Evolutionary conservation across 2,797 vertebrate species (phyloP).

Genomic region (Choloepus didactylus): DNA sequence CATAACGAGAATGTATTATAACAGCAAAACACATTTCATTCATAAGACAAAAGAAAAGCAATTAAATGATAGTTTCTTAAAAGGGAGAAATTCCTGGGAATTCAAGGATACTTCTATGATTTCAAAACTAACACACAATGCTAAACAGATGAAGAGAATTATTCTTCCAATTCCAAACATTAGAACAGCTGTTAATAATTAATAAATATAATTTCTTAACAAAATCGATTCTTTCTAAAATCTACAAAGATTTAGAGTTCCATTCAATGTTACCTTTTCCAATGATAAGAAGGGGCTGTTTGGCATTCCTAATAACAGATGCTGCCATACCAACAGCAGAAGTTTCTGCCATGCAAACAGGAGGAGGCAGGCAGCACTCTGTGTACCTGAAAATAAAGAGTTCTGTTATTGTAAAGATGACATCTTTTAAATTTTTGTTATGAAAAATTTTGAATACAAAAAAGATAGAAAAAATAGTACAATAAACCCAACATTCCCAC

Average conservation of each 20-base stretch:
- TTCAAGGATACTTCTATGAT: not conserved
- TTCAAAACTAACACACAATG: slow-evolving; percentile 50
- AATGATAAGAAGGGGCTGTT: slow-evolving; percentile 94
- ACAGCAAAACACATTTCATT: slow-evolving; percentile 1
- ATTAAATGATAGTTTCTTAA: not conserved
- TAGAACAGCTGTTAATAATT: not conserved
- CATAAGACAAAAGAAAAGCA: slow-evolving; percentile 6
- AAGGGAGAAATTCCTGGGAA: not conserved
- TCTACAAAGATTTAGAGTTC: not conserved
- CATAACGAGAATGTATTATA: not conserved
- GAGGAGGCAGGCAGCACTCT: slow-evolving; percentile 92
- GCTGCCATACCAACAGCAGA: slow-evolving; percentile 88
- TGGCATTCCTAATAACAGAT: slow-evolving; percentile 89
- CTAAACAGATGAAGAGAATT: not conserved
- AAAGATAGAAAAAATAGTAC: not conserved
- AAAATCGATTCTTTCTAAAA: not conserved
- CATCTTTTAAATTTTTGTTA: not conserved
- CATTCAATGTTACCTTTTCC: slow-evolving; percentile 93
- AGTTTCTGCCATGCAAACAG: slow-evolving; percentile 90
- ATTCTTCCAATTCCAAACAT: slow-evolving; percentile 20
- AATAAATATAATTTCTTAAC: not conserved
- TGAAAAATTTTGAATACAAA: slow-evolving; percentile 55
- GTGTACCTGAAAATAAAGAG: slow-evolving; percentile 76
- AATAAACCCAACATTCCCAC: not conserved
- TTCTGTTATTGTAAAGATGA: slow-evolving; percentile 33